phyloP scores from a whole-genome alignment of 2,797 vertebrate genomes.

The Acestrorhynchus altus region DNA sequence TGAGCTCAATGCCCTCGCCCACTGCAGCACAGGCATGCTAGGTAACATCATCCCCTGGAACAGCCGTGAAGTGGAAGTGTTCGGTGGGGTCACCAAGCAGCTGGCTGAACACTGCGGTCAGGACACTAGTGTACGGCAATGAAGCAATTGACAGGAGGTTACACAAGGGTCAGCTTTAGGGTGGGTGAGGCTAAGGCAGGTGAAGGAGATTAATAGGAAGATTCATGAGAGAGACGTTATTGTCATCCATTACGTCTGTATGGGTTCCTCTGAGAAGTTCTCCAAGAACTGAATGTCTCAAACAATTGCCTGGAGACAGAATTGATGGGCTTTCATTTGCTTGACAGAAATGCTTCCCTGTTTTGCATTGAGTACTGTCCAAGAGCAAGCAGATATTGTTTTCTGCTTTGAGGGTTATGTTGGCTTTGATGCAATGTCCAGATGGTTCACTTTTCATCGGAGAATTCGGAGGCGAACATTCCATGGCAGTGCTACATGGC shows the following conservation, averaged over 20 bases:
- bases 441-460: background rate
- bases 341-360: conserved; percentile 5
- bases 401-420: conserved; percentile 9
- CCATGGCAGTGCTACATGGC: background rate
- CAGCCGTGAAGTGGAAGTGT: conserved; percentile 84
- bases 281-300: conserved; percentile 13
- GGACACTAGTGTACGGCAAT: conserved; percentile 71
- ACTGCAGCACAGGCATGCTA: conserved; percentile 83
- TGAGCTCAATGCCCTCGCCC: conserved; percentile 88
- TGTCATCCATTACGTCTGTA: background rate
- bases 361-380: background rate
- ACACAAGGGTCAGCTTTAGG: background rate
- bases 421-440: conserved; percentile 18
- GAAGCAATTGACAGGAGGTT: conserved; percentile 43
- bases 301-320: background rate
- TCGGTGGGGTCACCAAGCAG: conserved; percentile 87
- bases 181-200: conserved; percentile 46
- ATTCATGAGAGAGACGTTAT: background rate
- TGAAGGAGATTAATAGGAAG: conserved; percentile 59
- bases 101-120: conserved; percentile 86
- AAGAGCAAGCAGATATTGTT: background rate
- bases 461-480: background rate
- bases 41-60: conserved; percentile 90
- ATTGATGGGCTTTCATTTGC: conserved; percentile 3
- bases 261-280: background rate